phyloP scores from a whole-genome alignment of 2,113 vertebrate species.

The Lepidothrix coronata region DNA sequence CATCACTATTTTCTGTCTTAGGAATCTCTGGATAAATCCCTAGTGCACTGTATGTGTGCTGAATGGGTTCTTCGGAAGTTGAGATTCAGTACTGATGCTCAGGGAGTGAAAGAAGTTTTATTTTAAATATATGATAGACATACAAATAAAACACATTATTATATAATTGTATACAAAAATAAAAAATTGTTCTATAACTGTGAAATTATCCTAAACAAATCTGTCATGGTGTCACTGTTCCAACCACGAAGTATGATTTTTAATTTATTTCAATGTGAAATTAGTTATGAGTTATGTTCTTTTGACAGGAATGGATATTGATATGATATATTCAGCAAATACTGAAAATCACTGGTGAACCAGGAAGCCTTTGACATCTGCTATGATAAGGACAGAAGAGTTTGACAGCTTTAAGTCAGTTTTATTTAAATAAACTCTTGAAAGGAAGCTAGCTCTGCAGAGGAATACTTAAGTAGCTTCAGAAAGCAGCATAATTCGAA shows the following conservation, averaged over 20 bases:
- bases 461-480: background rate
- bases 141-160: background rate
- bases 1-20: background rate
- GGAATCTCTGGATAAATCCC: background rate
- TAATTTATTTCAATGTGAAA: background rate
- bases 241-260: background rate
- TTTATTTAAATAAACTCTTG: background rate
- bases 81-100: background rate
- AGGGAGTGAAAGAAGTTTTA: background rate
- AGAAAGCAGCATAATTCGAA: background rate
- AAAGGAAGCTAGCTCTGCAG: background rate
- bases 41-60: background rate
- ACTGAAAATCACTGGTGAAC: background rate
- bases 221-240: background rate
- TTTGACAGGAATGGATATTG: background rate
- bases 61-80: background rate
- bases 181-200: background rate
- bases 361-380: background rate
- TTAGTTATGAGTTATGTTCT: background rate
- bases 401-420: background rate
- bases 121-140: background rate
- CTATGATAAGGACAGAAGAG: background rate
- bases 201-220: background rate
- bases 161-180: background rate
- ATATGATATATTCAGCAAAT: background rate